Evolutionary conservation across 2,797 vertebrate genomes (phyloP), one percentile per base, ranked within the genome.

Genomic region (Chrysocyon brachyurus): DNA sequence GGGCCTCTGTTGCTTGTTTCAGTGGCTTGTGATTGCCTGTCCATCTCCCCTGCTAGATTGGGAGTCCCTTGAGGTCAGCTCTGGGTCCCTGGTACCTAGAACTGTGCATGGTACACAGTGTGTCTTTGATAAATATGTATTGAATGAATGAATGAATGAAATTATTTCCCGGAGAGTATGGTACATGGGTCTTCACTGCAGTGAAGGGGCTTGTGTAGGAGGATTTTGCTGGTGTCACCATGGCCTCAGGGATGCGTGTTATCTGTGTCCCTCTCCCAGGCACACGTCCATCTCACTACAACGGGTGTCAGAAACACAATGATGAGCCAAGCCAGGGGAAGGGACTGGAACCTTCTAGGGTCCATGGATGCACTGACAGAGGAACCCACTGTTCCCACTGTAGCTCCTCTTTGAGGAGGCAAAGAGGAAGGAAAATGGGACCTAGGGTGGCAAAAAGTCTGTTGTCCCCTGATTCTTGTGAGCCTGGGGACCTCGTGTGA

Each of bases 371-470:
- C 1, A 6, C 2, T 24, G 31, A 26, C 15, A 0, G 49, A 85
- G 19, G 17, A 11, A 28, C 85, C 63, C 46, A n/a, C 14, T 36
- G 36, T 36, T 36, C 36, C 36, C 36, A 36, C 36, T 36, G 36
- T 36, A 36, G 36, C 36, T 36, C 36, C 36, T 36, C 36, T 36
- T 36, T 36, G 26, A 86, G 2, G 49, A 36, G 14, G 26, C 16
- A 1, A 49, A 81, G 36, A 19, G 5, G 70, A 91, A 91, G 36
- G 56, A 52, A 46, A n/a, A 14, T 3, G 10, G 31, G 54, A 21
- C 15, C 49, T 16, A 12, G 14, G 6, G 0, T 28, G 6, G 12
- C 0, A 1, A 70, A 26, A 40, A 3, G 33, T 56, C 46, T 21
- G 16, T 66, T 68, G 59, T 75, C 16, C 0, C 28, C n/a, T 5